Base-by-base conservation (phyloP, 2,888 invertebrate genomes). In the Trissonchulus sp. region DNA sequence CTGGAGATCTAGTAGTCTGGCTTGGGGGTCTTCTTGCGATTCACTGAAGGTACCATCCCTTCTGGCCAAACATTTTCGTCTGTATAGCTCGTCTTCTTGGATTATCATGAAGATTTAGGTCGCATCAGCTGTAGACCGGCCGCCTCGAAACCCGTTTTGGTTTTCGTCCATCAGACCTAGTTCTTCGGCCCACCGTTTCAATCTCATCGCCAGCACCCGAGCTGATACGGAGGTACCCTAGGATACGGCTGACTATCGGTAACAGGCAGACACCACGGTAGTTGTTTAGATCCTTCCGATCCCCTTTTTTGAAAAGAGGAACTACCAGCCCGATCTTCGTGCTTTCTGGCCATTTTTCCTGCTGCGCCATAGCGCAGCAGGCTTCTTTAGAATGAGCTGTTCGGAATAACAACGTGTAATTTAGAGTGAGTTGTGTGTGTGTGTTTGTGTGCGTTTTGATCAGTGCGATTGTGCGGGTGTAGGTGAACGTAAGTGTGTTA, bases 201-300 rank as follows among this genome's bases (percentile, higher is more conserved):
- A 18, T 31, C 65, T 30, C 15, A 34, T 15, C 18, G 65, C 8
- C 15, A 65, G 8, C 15, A 65, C 65, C n/a, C 65, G 28, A 8
- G 65, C n/a, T n/a, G n/a, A n/a, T n/a, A n/a, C n/a, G n/a, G n/a
- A n/a, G n/a, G n/a, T n/a, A n/a, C n/a, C n/a, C 65, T n/a, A 65
- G 65, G 31, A 65, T 65, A 8, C 65, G 65, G 65, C 65, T 65
- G 65, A 65, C 65, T 34, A 65, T 65, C 15, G 65, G n/a, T n/a
- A n/a, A n/a, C n/a, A n/a, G n/a, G n/a, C n/a, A n/a, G n/a, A n/a
- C n/a, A n/a, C n/a, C n/a, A 34, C 15, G 8, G 18, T 65, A 65
- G 31, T 65, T 65, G n/a, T 65, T 65, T 30, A 3, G 15, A 34
- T 65, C n/a, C 8, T 65, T 65, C 15, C 65, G 65, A 34, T 30